Base-by-base conservation (phyloP, 64 coral and sea anemone species). In the Pocillopora verrucosa region DNA sequence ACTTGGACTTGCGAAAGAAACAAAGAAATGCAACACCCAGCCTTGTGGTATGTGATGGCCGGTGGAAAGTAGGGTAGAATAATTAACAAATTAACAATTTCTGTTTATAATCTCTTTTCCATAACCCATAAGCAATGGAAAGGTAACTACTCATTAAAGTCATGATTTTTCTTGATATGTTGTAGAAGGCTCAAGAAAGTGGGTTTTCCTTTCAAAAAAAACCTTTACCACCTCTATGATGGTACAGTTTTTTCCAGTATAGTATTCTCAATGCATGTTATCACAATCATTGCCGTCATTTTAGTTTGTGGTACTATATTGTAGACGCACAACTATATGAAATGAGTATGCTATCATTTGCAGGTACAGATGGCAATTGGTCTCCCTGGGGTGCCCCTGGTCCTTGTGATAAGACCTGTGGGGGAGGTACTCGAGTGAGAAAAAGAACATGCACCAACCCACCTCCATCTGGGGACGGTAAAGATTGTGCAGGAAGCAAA, bases 331-430 rank as follows among this genome's bases (percentile, higher is more conserved):
- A 0, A 51, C 41, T 7, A 51, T 51, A 4, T 51, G 41, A 51
- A 51, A 51, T n/a, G 20, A 20, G 19, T 24, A 11, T 70, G 20
- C n/a, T 20, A 70, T 24, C 67, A 0, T 24, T 11, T 7, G 2
- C 63, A 84, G 80, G 80, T 87, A 41, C 34, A 45, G 86, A 63
- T 13, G 70, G 89, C 2, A 74, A 76, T 37, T 85, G 78, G 80
- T 76, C 89, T 24, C 79, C 89, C 25, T 92, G 90, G 90, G 38
- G 81, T 34, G 30, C 36, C n/a, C 84, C 81, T 3, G 84, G 73
- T 34, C 62, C 34, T 14, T 92, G 90, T 79, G 82, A 87, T 34
- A 92, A 86, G 41, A 86, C 81, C 10, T 92, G 90, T 87, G 90
- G 90, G 34, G 83, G 81, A 36, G 90, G 90, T 45, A 20, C 72